Conservation (phyloP, 2,888 invertebrate genomes). For the Tipula confusa region DNA sequence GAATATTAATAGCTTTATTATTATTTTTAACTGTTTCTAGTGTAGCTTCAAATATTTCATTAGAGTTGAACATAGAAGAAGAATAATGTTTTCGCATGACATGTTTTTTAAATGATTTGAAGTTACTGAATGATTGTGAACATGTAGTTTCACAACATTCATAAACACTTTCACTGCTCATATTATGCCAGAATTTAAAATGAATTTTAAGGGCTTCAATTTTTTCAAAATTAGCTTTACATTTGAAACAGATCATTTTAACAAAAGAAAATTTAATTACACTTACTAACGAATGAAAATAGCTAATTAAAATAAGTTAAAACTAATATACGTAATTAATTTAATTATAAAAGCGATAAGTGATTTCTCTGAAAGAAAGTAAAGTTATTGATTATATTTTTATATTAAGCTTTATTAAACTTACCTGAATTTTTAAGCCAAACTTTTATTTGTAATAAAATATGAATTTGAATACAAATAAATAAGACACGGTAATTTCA, state of each 20-base stretch:
- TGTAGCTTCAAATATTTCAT: background rate
- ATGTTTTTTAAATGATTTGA: background rate
- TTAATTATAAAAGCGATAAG: no score
- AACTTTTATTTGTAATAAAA: no score
- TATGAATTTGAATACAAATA: no score
- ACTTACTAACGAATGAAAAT: no score
- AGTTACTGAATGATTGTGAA: background rate
- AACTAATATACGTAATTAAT: no score
- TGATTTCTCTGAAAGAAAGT: no score
- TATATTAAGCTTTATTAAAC: no score
- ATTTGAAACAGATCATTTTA: background rate
- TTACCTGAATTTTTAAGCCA: no score
- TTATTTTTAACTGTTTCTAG: background rate
- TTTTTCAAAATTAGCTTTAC: background rate
- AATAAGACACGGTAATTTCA: no score
- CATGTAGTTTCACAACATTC: background rate
- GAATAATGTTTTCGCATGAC: background rate
- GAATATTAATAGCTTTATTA: background rate
- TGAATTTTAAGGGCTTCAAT: background rate
- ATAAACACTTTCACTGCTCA: background rate
- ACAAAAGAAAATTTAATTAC: background rate
- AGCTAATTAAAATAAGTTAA: no score
- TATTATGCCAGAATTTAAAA: background rate
- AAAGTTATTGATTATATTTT: no score
- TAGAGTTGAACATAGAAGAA: background rate